Base-by-base conservation (phyloP, 2,888 invertebrate species). In the Brenthis hecate region DNA sequence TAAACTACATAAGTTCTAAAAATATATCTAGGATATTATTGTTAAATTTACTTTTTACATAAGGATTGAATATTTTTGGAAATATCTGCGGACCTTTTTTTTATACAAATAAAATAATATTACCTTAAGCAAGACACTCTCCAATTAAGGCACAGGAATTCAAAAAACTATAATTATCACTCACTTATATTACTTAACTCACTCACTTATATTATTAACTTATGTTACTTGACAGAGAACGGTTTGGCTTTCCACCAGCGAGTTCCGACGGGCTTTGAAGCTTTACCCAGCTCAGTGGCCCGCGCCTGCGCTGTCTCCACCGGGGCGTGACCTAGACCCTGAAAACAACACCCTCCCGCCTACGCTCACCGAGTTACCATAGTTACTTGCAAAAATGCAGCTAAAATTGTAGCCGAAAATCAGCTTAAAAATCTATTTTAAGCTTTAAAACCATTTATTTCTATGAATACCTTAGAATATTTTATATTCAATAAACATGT, bases 311-410 rank as follows among this genome's bases (percentile, higher is more conserved):
- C 82, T 36, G 47, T 69, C 43, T 68, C 65, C 75, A 61, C 82
- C 80, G 82, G 92, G 93, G 93, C 93, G 93, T 93, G 89, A 93
- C 93, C 93, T 93, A 93, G 93, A 93, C 93, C 93, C 89, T 93
- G 93, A 91, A 89, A 88, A 82, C 77, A 75, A 77, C 89, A 87
- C 88, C 91, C 88, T 84, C 83, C 85, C 83, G 84, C 92, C 92
- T 85, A 90, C 89, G 81, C 88, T 77, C 72, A 80, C 78, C 80
- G 67, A 68, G 88, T 91, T 80, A 43, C 86, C 83, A 90, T 91
- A 81, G 89, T 75, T 79, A 91, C 90, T 68, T 61, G 63, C 71
- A 71, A 70, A 75, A 81, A 80, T 85, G 74, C 78, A 79, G 74
- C 72, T 28, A 60, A 80, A 84, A 83, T 76, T 71, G 56, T 51